Percentiles rank a stretch among this genome's conserved stretches.
Evolutionary conservation across 1,140 invertebrate species (phyloP).

Genomic region (Pogonomyrmex californicus): DNA sequence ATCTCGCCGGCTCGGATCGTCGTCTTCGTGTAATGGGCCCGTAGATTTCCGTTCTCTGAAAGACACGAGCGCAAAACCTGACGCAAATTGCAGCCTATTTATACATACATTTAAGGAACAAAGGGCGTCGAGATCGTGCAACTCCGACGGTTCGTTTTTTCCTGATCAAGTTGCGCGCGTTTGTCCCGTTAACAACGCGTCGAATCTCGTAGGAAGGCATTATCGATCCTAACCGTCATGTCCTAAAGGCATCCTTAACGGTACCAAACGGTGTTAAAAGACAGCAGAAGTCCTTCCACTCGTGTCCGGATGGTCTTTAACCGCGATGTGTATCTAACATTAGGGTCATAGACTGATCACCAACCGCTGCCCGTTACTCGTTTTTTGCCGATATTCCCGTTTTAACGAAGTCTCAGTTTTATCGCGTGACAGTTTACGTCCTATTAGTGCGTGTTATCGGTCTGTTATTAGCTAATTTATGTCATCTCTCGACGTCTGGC

Average conservation of each 20-base stretch:
- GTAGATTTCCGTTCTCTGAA: conserved; percentile 84
- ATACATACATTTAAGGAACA: not conserved
- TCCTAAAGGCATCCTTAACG: conserved; percentile 60
- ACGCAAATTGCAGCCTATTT: conserved; percentile 7
- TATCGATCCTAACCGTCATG: conserved; percentile 36
- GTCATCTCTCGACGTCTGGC: not conserved
- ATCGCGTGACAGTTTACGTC: conserved; percentile 36
- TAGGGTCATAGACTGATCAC: conserved; percentile 30
- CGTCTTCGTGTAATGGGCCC: conserved; percentile 86
- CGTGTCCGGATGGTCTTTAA: not conserved
- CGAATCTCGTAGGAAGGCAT: conserved; percentile 41
- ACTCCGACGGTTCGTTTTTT: not conserved
- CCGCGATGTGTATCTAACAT: conserved; percentile 4
- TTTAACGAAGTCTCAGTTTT: conserved; percentile 55
- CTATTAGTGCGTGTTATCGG: conserved; percentile 41
- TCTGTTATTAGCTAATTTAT: conserved; percentile 22
- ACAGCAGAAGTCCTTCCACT: conserved; percentile 20
- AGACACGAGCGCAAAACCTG: conserved; percentile 26
- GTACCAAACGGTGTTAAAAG: conserved; percentile 32
- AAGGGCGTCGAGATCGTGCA: conserved; percentile 26
- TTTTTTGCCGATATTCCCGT: conserved; percentile 41
- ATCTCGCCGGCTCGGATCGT: conserved; percentile 85
- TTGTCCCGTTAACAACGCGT: conserved; percentile 45
- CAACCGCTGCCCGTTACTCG: conserved; percentile 24
- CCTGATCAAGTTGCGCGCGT: conserved; percentile 8